These are phyloP conservation scores for Galemys pyrenaicus DNA, from an alignment of 2,113 vertebrate species.

Conservation along the genomic window DNA sequence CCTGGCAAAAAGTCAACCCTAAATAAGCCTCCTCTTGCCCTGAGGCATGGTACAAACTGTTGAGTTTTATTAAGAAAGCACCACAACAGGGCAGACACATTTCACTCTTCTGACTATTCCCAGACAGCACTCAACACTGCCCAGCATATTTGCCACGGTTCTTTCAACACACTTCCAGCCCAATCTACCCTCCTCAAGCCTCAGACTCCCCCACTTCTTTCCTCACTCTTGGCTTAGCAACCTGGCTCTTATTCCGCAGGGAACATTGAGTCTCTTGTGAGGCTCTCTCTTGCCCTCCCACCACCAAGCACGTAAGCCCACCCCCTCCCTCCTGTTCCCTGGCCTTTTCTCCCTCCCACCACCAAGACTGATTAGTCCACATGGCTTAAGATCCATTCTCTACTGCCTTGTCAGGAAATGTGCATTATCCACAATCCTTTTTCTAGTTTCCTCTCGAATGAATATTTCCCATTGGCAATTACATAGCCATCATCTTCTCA, in stretches of 20 bases:
- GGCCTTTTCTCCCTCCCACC: constrained; percentile 69
- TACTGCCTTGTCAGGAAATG: neutral
- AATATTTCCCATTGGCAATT: neutral
- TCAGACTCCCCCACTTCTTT: neutral
- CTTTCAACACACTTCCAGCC: neutral
- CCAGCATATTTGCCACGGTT: neutral
- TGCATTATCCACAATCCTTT: neutral
- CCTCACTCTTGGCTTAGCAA: constrained; percentile 7
- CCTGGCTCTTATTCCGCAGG: constrained; percentile 22
- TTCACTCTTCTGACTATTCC: neutral
- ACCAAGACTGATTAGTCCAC: neutral
- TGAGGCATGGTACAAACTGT: neutral
- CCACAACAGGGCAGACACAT: neutral
- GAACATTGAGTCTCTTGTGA: constrained; percentile 43
- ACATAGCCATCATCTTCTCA: neutral
- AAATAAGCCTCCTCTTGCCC: neutral
- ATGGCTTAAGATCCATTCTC: constrained; percentile 35
- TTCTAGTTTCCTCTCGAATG: neutral
- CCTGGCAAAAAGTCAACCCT: neutral
- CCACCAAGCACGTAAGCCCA: constrained; percentile 21
- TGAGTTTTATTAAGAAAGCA: neutral
- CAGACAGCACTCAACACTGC: neutral
- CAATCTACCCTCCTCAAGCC: neutral
- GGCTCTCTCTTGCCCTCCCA: constrained; percentile 47
- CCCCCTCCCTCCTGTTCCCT: constrained; percentile 62